These are phyloP conservation scores for Lasioglossum pauxillum DNA, from an alignment of 2,888 invertebrate genomes.

Conservation along the genomic window DNA sequence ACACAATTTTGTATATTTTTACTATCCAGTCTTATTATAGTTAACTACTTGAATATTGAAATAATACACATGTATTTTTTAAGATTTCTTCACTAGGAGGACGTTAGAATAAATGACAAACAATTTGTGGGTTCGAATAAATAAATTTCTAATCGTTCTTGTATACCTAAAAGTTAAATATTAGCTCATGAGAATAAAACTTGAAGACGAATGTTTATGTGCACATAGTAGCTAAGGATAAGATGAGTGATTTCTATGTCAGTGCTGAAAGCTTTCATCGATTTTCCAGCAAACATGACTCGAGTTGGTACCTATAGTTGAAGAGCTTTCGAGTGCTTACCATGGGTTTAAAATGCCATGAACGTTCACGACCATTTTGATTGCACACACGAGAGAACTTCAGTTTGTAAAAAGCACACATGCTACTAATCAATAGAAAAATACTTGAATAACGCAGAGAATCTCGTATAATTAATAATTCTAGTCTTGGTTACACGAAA, in stretches of 20 bases:
- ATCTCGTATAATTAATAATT: not conserved
- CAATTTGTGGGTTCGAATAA: not conserved
- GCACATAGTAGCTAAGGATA: not conserved
- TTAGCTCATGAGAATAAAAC: not conserved
- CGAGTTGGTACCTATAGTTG: not conserved
- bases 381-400: not conserved
- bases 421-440: not conserved
- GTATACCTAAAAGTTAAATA: not conserved
- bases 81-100: too few relatives aligned
- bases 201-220: not conserved
- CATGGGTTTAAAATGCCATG: slow-evolving; percentile 4
- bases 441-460: not conserved
- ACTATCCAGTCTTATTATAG: too few relatives aligned
- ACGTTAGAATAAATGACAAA: not conserved
- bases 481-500: not conserved
- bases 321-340: not conserved
- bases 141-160: not conserved
- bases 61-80: not conserved
- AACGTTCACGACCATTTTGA: slow-evolving; percentile 1
- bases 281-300: not conserved
- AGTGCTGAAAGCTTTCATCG: not conserved
- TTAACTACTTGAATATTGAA: not conserved
- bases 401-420: not conserved
- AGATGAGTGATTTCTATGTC: slow-evolving; percentile 3
- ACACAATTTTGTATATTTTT: not conserved